phyloP scores from a whole-genome alignment of 1,140 invertebrate genomes.

The Rhagoletis zephyria region DNA sequence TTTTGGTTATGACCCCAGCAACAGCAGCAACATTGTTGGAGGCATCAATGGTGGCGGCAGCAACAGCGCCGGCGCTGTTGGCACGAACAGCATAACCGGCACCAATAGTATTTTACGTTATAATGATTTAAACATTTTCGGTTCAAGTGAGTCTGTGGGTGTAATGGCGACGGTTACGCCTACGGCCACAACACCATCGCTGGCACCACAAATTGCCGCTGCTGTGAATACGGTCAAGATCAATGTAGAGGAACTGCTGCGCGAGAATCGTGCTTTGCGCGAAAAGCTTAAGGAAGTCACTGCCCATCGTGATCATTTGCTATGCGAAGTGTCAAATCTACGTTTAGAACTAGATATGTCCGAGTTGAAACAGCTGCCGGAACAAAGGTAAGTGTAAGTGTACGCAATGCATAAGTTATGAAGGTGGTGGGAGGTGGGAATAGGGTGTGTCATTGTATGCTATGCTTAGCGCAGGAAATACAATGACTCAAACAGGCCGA shows the following conservation, averaged over 20 bases:
- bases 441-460: neutral
- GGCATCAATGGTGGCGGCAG: slow-evolving; percentile 50
- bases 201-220: slow-evolving; percentile 53
- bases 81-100: no score
- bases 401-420: neutral
- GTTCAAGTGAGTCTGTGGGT: slow-evolving; percentile 55
- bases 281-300: slow-evolving; percentile 84
- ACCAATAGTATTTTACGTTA: slow-evolving; percentile 49
- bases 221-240: slow-evolving; percentile 58
- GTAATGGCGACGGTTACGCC: slow-evolving; percentile 26
- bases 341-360: slow-evolving; percentile 88
- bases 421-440: neutral
- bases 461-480: neutral
- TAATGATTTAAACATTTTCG: slow-evolving; percentile 51
- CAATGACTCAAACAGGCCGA: slow-evolving; percentile 16
- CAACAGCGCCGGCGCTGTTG: neutral
- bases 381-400: slow-evolving; percentile 83
- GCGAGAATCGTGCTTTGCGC: slow-evolving; percentile 84
- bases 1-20: neutral
- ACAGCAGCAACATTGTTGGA: neutral
- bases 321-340: slow-evolving; percentile 87
- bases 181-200: neutral
- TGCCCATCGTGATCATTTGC: slow-evolving; percentile 83
- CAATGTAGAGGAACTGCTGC: slow-evolving; percentile 77
- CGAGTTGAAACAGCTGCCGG: slow-evolving; percentile 85